Evolutionary conservation across 2,113 vertebrate genomes (phyloP), one percentile per base, ranked within the genome.

Genomic region (Toxotes jaculatrix): DNA sequence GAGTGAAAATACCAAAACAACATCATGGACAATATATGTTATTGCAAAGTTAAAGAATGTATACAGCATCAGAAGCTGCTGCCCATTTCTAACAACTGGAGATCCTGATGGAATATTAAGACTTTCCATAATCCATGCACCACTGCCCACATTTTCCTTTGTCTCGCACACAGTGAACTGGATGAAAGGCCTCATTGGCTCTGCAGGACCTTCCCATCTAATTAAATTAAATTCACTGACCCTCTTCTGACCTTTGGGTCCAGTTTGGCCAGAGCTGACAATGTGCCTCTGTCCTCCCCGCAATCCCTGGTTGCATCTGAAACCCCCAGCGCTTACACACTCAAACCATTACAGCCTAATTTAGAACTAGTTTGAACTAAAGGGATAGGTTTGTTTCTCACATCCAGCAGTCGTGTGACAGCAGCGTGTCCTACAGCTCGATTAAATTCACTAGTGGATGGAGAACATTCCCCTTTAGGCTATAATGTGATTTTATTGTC

Each of bases 161-260:
- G 90, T 92, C 82, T 91, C 53, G 23, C 16, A 36, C 77, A 31
- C 55, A 63, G 27, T 70, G 77, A 42, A 19, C 62, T 74, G 77
- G 49, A 74, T 80, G 74, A 89, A 88, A 87, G 81, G 86, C 85
- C 80, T 69, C 75, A 36, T 34, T 77, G 83, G 62, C 75, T 88
- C 84, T 80, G 80, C 84, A 81, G 87, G 79, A 85, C 85, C 76
- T 84, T 88, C 80, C 80, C 85, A 40, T 90, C 77, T 92, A 91
- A 93, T 91, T 92, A 72, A 91, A 90, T 93, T 91, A 90, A 91
- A 91, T 82, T 83, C 84, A 43, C 21, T 93, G 90, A 92, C 92
- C 90, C 90, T 64, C 13, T 66, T 53, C 47, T 92, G 93, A 91
- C 92, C 93, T 86, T 68, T 80, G 84, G 61, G 81, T 91, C 89